A percentile compares a stretch with the other conserved stretches of the same genome.
Conservation (phyloP, 2,113 vertebrate genomes). For the Elgaria multicarinata region DNA sequence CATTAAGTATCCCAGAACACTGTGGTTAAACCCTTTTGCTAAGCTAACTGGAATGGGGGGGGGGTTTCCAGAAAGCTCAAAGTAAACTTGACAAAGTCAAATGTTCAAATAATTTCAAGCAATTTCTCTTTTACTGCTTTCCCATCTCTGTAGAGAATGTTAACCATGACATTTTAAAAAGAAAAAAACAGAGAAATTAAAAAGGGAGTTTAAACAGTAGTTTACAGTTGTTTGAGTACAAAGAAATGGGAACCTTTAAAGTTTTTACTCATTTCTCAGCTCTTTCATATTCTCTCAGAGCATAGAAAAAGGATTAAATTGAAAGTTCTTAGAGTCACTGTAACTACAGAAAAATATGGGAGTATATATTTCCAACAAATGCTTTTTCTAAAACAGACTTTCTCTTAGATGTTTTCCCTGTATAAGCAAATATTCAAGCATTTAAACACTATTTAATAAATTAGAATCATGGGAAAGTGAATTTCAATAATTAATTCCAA, state of each 20-base stretch:
- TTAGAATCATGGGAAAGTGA: not conserved
- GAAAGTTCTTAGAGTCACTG: not conserved
- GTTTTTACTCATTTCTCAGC: not conserved
- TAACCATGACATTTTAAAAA: slow-evolving; percentile 16
- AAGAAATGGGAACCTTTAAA: slow-evolving; percentile 31
- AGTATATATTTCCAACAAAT: not conserved
- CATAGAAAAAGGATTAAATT: slow-evolving; percentile 1
- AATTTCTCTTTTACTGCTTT: slow-evolving; percentile 22
- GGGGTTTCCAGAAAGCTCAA: not conserved
- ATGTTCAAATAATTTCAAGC: slow-evolving; percentile 38
- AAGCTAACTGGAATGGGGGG: not conserved
- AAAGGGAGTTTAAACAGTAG: not conserved
- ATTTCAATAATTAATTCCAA: not conserved
- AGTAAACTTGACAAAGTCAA: not conserved
- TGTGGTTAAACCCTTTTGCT: not conserved
- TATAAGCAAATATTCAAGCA: not conserved
- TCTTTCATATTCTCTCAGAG: not conserved
- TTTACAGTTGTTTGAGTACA: slow-evolving; percentile 29
- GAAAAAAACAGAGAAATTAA: slow-evolving; percentile 25
- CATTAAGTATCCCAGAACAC: not conserved
- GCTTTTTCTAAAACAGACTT: not conserved
- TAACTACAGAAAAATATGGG: not conserved
- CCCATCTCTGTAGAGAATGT: slow-evolving; percentile 12
- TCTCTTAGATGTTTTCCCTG: not conserved
- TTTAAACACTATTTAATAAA: not conserved